phyloP scores from a whole-genome alignment of 2,888 invertebrate species.

The Plebejus anna region DNA sequence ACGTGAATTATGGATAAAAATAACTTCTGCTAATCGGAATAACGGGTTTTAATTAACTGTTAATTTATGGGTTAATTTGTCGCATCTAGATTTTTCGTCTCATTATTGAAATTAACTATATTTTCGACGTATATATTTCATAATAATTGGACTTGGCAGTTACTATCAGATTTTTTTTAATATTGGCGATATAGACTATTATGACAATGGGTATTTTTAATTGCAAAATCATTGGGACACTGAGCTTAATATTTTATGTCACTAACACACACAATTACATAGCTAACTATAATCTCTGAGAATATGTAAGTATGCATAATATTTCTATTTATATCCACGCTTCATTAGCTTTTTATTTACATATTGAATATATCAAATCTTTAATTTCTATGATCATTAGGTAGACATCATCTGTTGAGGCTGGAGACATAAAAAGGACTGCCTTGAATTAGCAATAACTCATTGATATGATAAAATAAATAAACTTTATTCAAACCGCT shows the following conservation, averaged over 20 bases:
- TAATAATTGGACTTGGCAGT: too few species aligned
- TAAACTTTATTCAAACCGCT: too few species aligned
- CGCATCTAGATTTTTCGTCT: too few species aligned
- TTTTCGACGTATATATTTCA: too few species aligned
- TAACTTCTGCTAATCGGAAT: background rate
- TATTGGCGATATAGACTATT: background rate
- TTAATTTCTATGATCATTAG: background rate
- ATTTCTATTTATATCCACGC: background rate
- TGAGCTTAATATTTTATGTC: background rate
- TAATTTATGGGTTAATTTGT: too few species aligned
- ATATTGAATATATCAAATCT: background rate
- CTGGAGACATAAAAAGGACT: background rate
- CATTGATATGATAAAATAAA: background rate
- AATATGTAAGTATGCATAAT: conserved; percentile 6
- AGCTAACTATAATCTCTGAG: background rate
- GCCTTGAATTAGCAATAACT: background rate
- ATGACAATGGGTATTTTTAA: conserved; percentile 2
- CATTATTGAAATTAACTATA: too few species aligned
- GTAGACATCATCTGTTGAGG: background rate
- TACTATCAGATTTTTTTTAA: background rate
- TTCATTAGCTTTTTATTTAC: background rate
- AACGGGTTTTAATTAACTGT: too few species aligned
- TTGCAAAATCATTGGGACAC: conserved; percentile 1
- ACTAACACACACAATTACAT: background rate
- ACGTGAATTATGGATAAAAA: background rate